These are phyloP conservation scores for Lysandra bellargus DNA, from an alignment of 2,888 invertebrate genomes.

Conservation along the genomic window DNA sequence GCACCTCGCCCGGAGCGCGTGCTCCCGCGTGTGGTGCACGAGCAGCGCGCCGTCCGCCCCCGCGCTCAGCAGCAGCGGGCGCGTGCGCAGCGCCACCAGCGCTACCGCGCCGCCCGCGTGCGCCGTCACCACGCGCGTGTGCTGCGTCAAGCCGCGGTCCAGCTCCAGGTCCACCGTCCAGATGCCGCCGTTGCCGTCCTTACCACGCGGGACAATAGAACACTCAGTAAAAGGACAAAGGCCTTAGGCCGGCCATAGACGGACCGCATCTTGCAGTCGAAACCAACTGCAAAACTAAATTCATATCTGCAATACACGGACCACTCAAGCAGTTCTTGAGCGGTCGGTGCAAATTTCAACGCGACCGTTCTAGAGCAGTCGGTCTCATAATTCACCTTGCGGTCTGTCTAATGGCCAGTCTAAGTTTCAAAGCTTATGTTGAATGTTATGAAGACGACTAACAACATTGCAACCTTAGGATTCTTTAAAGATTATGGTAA, in stretches of 20 bases:
- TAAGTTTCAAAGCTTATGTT: too few species aligned
- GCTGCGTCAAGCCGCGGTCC: conserved; percentile 66
- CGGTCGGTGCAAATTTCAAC: too few species aligned
- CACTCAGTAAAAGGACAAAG: neutral
- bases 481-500: neutral
- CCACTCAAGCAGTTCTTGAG: too few species aligned
- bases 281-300: too few species aligned
- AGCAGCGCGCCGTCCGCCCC: conserved; percentile 87
- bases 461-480: neutral
- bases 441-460: too few species aligned
- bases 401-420: too few species aligned
- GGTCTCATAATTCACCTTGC: too few species aligned
- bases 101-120: conserved; percentile 89
- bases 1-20: conserved; percentile 81
- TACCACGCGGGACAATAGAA: conserved; percentile 30
- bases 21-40: conserved; percentile 84
- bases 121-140: conserved; percentile 80
- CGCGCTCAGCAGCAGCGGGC: conserved; percentile 85
- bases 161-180: conserved; percentile 72
- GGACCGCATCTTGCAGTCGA: too few species aligned
- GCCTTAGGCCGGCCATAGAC: too few species aligned
- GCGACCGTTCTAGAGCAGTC: too few species aligned
- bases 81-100: conserved; percentile 85
- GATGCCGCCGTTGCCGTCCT: conserved; percentile 93
- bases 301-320: too few species aligned